Percentiles rank a stretch among this genome's conserved stretches.
Evolutionary conservation across 2,888 invertebrate genomes (phyloP).

Genomic region (Agrilus biguttatus): DNA sequence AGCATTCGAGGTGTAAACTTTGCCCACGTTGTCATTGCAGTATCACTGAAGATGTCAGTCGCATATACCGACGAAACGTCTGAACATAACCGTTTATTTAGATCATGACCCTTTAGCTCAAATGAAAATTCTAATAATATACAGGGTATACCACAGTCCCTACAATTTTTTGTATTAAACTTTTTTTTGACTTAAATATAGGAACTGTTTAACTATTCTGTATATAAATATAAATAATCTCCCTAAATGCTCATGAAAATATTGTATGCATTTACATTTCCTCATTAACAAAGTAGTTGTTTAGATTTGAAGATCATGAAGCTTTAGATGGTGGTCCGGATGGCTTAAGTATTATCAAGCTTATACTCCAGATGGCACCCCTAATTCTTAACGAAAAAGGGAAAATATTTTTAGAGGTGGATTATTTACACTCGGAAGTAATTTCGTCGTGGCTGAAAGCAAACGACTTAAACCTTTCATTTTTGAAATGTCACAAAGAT

Average conservation of each 20-base stretch:
- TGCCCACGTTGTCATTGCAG: no score
- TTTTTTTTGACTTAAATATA: no score
- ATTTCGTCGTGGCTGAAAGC: slow-evolving; percentile 32
- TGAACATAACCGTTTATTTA: no score
- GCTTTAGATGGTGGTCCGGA: slow-evolving; percentile 52
- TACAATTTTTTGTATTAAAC: no score
- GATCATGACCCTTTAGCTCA: no score
- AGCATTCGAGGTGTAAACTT: no score
- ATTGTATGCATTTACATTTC: neutral
- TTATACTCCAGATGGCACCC: slow-evolving; percentile 38
- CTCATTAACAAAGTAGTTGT: slow-evolving; percentile 5
- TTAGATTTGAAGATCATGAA: slow-evolving; percentile 48
- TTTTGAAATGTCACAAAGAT: slow-evolving; percentile 27
- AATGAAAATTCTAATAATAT: no score
- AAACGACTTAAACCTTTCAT: slow-evolving; percentile 18
- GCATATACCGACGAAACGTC: no score
- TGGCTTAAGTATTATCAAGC: slow-evolving; percentile 43
- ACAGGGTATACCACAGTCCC: no score
- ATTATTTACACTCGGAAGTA: slow-evolving; percentile 37
- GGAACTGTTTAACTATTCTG: no score
- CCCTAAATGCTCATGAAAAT: neutral
- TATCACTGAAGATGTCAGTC: no score
- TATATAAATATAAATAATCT: neutral
- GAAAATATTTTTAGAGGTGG: slow-evolving; percentile 42
- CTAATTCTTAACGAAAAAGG: slow-evolving; percentile 33